phyloP scores from a whole-genome alignment of 2,113 vertebrate species.

The Rhizomys pruinosus region DNA sequence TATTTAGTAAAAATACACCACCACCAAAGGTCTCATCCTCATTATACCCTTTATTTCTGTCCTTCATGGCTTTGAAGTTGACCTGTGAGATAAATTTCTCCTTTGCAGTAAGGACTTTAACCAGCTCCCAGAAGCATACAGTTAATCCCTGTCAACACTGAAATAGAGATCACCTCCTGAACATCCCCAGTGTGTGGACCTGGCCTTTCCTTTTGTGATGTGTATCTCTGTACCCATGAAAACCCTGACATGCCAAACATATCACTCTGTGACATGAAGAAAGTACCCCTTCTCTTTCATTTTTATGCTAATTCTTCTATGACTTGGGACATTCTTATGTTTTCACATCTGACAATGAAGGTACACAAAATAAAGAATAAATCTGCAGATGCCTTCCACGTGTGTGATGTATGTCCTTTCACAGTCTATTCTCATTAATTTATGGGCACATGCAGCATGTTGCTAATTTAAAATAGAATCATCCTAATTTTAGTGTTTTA shows the following conservation, averaged over 20 bases:
- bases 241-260: not conserved
- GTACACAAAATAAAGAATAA: not conserved
- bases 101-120: not conserved
- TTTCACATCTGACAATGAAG: not conserved
- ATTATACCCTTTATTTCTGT: not conserved
- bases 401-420: not conserved
- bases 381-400: no score
- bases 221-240: accelerated
- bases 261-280: not conserved
- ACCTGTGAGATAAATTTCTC: not conserved
- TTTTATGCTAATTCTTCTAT: not conserved
- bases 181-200: accelerated
- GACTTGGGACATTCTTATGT: not conserved
- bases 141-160: no score
- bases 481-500: not conserved
- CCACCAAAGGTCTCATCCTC: not conserved
- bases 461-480: not conserved
- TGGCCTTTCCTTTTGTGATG: accelerated
- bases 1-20: no score
- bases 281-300: not conserved
- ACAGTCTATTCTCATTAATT: not conserved
- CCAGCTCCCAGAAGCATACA: not conserved
- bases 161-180: not conserved
- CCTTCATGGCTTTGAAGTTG: not conserved
- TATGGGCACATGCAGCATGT: not conserved